Evolutionary conservation across 2,113 vertebrate species (phyloP).

Genomic region (Willisornis vidua): DNA sequence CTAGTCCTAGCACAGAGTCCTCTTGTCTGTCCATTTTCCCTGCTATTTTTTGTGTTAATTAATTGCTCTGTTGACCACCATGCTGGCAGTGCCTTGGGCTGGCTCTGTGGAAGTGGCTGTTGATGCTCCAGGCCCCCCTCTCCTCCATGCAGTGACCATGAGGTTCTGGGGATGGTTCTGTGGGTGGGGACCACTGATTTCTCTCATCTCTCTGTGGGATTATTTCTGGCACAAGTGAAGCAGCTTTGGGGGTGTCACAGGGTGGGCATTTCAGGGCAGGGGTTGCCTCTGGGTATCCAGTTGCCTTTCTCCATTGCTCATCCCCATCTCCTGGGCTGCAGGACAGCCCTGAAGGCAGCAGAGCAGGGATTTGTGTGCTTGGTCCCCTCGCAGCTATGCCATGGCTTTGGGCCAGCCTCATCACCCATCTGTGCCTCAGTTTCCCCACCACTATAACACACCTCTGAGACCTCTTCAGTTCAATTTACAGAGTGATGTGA

Average conservation of each 20-base stretch:
- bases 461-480: too few species aligned
- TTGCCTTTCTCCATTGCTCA: accelerated
- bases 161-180: background rate
- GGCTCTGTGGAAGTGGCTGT: accelerated
- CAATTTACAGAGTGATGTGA: accelerated
- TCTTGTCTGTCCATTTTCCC: accelerated
- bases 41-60: background rate
- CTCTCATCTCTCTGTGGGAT: accelerated
- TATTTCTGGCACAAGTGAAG: background rate
- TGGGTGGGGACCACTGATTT: accelerated
- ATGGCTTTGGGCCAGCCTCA: background rate
- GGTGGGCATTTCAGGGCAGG: background rate
- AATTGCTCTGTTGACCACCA: background rate
- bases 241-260: background rate
- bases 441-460: background rate
- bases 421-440: background rate
- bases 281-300: accelerated
- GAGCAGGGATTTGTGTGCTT: background rate
- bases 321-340: background rate
- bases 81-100: background rate
- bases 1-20: background rate
- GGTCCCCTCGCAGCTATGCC: background rate
- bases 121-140: accelerated
- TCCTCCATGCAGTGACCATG: accelerated
- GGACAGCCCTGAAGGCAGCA: background rate